phyloP scores from a whole-genome alignment of 2,113 vertebrate species.

The Rhinopomastus cyanomelas region DNA sequence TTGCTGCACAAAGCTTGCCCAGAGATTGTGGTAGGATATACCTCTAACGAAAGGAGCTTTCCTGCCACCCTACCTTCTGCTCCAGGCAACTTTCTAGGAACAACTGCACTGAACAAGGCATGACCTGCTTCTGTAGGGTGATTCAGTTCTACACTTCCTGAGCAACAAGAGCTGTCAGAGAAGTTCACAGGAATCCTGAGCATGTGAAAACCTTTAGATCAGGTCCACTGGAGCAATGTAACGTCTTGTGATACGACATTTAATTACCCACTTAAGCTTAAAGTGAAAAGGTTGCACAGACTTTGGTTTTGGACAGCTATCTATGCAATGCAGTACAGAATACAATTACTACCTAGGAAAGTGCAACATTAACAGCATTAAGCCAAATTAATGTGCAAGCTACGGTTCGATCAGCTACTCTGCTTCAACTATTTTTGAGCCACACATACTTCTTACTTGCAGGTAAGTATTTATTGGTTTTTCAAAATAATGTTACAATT shows the following conservation, averaged over 20 bases:
- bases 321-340: neutral
- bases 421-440: neutral
- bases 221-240: neutral
- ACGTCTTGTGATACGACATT: neutral
- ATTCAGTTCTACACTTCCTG: neutral
- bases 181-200: neutral
- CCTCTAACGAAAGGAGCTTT: neutral
- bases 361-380: neutral
- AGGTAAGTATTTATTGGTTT: neutral
- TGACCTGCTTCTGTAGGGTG: neutral
- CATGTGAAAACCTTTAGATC: neutral
- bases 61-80: neutral
- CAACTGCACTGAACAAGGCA: neutral
- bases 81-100: neutral
- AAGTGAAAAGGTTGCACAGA: neutral
- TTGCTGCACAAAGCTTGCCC: neutral
- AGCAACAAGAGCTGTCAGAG: neutral
- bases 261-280: neutral
- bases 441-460: neutral
- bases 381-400: neutral
- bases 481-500: slow-evolving; percentile 6
- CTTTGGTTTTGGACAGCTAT: neutral
- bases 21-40: neutral
- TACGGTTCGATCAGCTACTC: neutral
- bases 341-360: neutral